phyloP scores from a whole-genome alignment of 2,888 invertebrate species.

The Lasioglossum calceatum region DNA sequence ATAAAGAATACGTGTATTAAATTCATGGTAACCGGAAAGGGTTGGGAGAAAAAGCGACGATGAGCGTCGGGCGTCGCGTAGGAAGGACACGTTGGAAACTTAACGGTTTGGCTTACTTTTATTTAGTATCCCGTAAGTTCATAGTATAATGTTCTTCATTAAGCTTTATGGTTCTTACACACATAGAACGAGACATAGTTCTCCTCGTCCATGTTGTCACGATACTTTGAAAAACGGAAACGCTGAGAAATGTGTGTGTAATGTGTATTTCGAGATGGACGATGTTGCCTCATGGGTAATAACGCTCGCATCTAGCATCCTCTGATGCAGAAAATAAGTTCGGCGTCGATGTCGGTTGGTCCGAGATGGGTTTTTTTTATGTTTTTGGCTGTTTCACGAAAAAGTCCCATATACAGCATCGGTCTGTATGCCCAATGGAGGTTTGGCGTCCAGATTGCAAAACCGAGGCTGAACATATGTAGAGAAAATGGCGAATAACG shows the following conservation, averaged over 20 bases:
- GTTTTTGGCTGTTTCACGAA: constrained; percentile 22
- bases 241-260: constrained; percentile 68
- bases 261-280: constrained; percentile 68
- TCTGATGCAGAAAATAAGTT: constrained; percentile 44
- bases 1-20: neutral
- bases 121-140: constrained; percentile 84
- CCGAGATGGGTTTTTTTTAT: constrained; percentile 12
- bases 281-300: constrained; percentile 54
- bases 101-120: constrained; percentile 84
- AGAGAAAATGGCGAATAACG: constrained; percentile 72
- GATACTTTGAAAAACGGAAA: constrained; percentile 79
- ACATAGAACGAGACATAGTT: constrained; percentile 81
- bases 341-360: constrained; percentile 17
- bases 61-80: neutral
- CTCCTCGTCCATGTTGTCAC: constrained; percentile 77
- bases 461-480: constrained; percentile 65
- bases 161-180: constrained; percentile 84
- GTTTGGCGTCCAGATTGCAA: constrained; percentile 52
- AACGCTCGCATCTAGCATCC: constrained; percentile 32
- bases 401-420: constrained; percentile 35
- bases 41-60: neutral
- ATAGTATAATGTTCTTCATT: constrained; percentile 84
- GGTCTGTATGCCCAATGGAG: constrained; percentile 34
- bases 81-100: constrained; percentile 33
- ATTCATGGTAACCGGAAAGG: neutral